Percentiles rank a stretch among this genome's conserved stretches.
These are phyloP conservation scores for Pachyuromys duprasi DNA, from an alignment of 2,797 vertebrate species.

Conservation along the genomic window DNA sequence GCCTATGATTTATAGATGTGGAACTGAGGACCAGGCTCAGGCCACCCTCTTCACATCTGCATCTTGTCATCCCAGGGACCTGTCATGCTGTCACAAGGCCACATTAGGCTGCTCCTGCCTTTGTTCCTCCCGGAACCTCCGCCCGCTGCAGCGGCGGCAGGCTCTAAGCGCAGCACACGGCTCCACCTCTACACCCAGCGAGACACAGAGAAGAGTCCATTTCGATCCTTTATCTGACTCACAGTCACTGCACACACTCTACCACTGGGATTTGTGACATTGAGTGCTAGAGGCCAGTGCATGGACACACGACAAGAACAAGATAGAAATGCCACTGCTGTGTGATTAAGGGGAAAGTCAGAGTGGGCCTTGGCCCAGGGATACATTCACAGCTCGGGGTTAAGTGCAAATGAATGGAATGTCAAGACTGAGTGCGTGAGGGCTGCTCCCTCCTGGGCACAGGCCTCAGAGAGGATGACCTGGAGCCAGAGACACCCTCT, in stretches of 20 bases:
- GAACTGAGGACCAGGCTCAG: background rate
- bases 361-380: conserved; percentile 24
- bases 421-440: background rate
- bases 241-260: conserved; percentile 77
- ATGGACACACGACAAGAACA: conserved; percentile 55
- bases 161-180: background rate
- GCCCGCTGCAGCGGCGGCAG: background rate
- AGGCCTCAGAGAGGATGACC: background rate
- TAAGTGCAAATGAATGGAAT: conserved; percentile 82
- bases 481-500: background rate
- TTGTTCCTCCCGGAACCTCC: background rate
- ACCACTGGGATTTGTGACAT: conserved; percentile 60
- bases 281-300: conserved; percentile 62
- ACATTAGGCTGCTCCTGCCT: background rate
- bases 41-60: background rate
- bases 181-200: background rate
- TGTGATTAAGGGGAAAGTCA: conserved; percentile 45
- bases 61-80: background rate
- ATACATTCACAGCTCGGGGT: conserved; percentile 83
- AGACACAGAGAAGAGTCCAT: background rate
- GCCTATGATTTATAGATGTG: background rate
- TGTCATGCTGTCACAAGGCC: background rate
- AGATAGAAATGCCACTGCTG: conserved; percentile 71
- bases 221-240: conserved; percentile 84
- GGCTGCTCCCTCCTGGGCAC: background rate